phyloP scores from a whole-genome alignment of 2,113 vertebrate genomes.

The Casuarius casuarius region DNA sequence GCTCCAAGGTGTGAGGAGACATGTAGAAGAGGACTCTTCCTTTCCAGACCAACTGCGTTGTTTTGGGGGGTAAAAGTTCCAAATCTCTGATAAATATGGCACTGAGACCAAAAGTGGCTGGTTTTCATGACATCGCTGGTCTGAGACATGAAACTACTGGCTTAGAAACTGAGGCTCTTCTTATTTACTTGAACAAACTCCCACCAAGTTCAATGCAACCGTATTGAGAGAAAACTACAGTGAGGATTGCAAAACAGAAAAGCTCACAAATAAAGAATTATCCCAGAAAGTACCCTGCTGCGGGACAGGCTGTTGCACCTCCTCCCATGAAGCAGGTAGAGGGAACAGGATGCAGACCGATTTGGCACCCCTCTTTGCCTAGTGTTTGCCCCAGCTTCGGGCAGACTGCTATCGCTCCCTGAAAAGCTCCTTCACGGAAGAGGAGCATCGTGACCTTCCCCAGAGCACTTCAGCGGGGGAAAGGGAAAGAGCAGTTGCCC shows the following conservation, averaged over 20 bases:
- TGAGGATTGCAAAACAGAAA: neutral
- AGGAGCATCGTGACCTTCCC: neutral
- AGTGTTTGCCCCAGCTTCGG: neutral
- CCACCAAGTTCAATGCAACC: neutral
- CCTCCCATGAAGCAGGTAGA: neutral
- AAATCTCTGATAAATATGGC: neutral
- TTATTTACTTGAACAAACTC: slow-evolving; percentile 8
- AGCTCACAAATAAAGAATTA: neutral
- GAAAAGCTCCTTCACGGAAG: neutral
- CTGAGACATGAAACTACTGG: neutral
- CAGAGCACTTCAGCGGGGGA: neutral
- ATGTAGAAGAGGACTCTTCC: neutral
- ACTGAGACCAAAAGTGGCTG: neutral
- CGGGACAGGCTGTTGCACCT: neutral
- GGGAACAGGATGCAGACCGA: neutral
- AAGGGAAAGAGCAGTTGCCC: neutral
- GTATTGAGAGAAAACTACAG: neutral
- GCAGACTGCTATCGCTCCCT: neutral
- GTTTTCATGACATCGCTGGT: neutral
- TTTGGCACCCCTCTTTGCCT: neutral
- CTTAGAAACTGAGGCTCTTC: neutral
- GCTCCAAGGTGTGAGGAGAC: neutral
- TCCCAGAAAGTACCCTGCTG: neutral
- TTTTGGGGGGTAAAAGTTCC: neutral
- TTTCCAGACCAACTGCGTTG: neutral